Conservation (phyloP, 2,113 vertebrate genomes). For the Heptranchias perlo region DNA sequence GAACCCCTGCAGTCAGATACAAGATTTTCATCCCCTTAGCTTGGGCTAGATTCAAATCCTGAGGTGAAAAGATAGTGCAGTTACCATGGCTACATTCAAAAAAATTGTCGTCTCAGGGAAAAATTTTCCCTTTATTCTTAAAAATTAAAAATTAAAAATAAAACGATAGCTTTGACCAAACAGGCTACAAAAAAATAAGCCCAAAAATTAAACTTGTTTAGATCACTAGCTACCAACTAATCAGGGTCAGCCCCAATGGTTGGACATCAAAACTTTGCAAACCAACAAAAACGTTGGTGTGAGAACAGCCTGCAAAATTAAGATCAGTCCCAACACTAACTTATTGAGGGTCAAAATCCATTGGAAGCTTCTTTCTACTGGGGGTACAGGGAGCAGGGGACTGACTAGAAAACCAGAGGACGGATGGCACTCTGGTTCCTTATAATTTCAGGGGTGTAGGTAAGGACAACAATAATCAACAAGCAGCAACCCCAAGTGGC, state of each 20-base stretch:
- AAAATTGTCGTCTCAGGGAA: background rate
- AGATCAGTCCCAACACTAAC: background rate
- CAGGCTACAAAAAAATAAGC: background rate
- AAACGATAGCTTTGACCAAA: background rate
- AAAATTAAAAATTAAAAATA: background rate
- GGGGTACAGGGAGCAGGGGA: background rate
- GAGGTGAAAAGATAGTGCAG: slow-evolving; percentile 29
- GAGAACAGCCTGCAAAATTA: slow-evolving; percentile 3
- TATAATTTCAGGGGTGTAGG: background rate
- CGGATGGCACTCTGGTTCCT: background rate
- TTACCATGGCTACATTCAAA: background rate
- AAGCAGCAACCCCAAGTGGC: background rate
- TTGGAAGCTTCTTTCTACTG: background rate
- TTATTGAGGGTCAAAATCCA: background rate
- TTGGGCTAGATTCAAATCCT: slow-evolving; percentile 23
- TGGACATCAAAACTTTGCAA: background rate
- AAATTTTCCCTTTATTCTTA: background rate
- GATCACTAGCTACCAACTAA: background rate
- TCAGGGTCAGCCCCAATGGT: background rate
- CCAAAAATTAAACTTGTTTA: background rate
- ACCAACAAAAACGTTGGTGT: background rate
- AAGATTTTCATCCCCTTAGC: background rate
- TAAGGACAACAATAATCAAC: background rate
- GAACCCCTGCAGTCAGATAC: background rate
- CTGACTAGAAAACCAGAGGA: background rate